Evolutionary conservation across 2,113 vertebrate genomes (phyloP), one percentile per base, ranked within the genome.

Genomic region (Nanorana parkeri): DNA sequence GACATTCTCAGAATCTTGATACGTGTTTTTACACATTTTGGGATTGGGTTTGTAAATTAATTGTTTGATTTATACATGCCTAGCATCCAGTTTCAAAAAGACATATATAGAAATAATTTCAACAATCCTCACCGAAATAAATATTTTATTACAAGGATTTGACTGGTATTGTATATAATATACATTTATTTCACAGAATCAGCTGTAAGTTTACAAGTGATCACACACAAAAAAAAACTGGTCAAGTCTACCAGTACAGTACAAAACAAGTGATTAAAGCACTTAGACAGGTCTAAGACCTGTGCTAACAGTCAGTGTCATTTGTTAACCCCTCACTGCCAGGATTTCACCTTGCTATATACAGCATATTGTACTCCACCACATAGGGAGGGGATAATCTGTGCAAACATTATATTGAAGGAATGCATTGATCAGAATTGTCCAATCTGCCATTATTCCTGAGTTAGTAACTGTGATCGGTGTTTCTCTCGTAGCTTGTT

Each of bases 401-500:
- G 91, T 90, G 89, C 89, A 86, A 88, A 51, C 7, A 58, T 52
- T 51, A 55, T 11, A 21, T 63, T 85, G 80, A 88, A n/a, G 90
- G 90, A 90, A 89, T 94, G 90, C 90, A 78, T 81, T 84, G 47
- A 61, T 20, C 1, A 58, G 65, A 28, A 80, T 83, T 69, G 13
- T 51, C 20, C 51, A 23, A n/a, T 41, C 21, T 23, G 4, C 17
- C 0, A 52, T n/a, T 81, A 91, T 82, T 93, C 91, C 86, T 95
- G 94, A 11, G 89, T 88, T 84, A 90, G 84, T 55, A 97, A 47
- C 78, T 85, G 88, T 1, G 91, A 89, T 80, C 92, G 88, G 86
- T 94, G 95, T 11, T 84, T 92, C 86, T 95, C 93, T 36, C 97
- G 91, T 28, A 98, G 92, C 86, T 91, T 95, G 81, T 87, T 82